Percentiles rank a stretch among this genome's conserved stretches.
These are phyloP conservation scores for Aulostomus chinensis DNA, from an alignment of 2,797 vertebrate genomes.

Conservation along the genomic window DNA sequence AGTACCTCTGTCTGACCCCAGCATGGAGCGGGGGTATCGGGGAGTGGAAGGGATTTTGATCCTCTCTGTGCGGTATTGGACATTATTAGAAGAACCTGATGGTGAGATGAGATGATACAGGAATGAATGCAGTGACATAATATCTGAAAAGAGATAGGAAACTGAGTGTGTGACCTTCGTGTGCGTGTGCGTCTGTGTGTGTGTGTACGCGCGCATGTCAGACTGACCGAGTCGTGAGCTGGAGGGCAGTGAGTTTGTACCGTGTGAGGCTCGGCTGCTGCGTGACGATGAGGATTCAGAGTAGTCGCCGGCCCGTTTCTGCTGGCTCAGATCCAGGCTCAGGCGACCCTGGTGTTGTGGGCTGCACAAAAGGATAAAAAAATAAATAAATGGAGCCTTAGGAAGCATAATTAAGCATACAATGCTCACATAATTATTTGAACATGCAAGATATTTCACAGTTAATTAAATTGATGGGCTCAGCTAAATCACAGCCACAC, in stretches of 20 bases:
- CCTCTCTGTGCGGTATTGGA: conserved; percentile 94
- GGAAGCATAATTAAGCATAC: not conserved
- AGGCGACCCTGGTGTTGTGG: conserved; percentile 92
- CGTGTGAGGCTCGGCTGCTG: conserved; percentile 88
- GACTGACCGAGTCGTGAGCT: conserved; percentile 93
- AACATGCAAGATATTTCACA: conserved; percentile 7
- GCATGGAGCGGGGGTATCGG: conserved; percentile 90
- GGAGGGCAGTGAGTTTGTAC: conserved; percentile 95
- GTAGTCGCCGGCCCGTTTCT: conserved; percentile 74
- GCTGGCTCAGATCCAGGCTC: conserved; percentile 95
- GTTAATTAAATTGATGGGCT: conserved; percentile 26
- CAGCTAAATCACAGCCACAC: conserved; percentile 8
- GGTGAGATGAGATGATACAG: conserved; percentile 14
- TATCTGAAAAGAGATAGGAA: conserved; percentile 8
- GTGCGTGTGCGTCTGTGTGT: not conserved
- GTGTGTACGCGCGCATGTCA: conserved; percentile 55
- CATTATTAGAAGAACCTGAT: conserved; percentile 90
- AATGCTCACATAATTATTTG: not conserved
- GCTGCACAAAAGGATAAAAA: conserved; percentile 66
- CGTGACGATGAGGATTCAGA: conserved; percentile 87
- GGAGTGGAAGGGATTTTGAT: conserved; percentile 96
- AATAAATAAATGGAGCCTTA: not conserved
- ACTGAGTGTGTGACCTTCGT: conserved; percentile 16
- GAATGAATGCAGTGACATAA: conserved; percentile 14
- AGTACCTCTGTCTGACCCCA: conserved; percentile 94